Evolutionary conservation across 2,888 invertebrate genomes (phyloP), one percentile per base, ranked within the genome.

Genomic region (Ernsta delagoae): DNA sequence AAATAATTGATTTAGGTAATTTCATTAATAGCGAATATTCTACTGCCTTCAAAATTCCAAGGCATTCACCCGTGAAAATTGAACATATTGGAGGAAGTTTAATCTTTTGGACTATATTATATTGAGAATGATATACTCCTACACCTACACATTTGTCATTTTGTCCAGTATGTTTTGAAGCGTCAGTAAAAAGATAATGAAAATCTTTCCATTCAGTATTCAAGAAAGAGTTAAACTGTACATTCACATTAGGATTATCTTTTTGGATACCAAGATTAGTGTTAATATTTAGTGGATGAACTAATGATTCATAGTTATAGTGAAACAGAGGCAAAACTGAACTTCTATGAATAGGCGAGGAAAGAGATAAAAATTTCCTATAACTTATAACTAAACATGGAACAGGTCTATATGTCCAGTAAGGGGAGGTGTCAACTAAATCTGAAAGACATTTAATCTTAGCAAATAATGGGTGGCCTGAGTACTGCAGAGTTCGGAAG

Each of bases 31-130:
- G 24, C 3, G 24, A 53, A 8, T 53, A 53, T 5, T 53, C 53
- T 4, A 53, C 4, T 8, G 53, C 53, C 7, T 53, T 53, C 16
- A 53, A 53, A 24, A 53, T 53, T 4, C 53, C 53, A 16, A 53
- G 9, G 9, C 53, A 53, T 8, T 53, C 53, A 16, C 53, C 53
- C 8, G 53, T 53, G 16, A 59, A 56, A 3, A 70, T 71, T 62
- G 69, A 70, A 70, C 74, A 73, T 72, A 72, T 72, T 71, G 72
- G 69, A 57, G 72, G 70, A 67, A 72, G 69, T 68, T 71, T 73
- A 74, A 71, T 56, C 34, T 56, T 56, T 36, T 56, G 56, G 4
- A 31, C 56, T 56, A 56, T 56, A 36, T 56, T 34, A 56, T n/a
- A 56, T 34, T 56, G 56, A 6, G n/a, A 56, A 56, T 56, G 56